Percentiles rank a stretch among this genome's conserved stretches.
Evolutionary conservation across 2,113 vertebrate genomes (phyloP).

Genomic region (Pseudonaja textilis): DNA sequence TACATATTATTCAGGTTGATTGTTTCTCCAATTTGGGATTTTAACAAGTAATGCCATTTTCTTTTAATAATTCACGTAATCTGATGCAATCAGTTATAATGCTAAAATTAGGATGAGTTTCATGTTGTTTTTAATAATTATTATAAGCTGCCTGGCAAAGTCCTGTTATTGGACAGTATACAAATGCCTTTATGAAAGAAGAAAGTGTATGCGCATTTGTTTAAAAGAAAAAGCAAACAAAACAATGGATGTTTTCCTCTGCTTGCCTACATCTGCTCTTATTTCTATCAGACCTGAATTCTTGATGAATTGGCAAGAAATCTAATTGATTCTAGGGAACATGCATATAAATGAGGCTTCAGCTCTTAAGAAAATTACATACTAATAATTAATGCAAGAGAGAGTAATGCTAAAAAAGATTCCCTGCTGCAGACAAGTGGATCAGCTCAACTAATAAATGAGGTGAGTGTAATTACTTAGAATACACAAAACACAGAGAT

Average conservation of each 20-base stretch:
- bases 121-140: neutral
- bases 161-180: neutral
- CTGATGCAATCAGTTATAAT: neutral
- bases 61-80: neutral
- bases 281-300: neutral
- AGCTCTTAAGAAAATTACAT: neutral
- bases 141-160: neutral
- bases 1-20: neutral
- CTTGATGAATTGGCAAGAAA: conserved; percentile 5
- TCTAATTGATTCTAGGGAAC: neutral
- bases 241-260: neutral
- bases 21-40: neutral
- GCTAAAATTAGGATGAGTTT: neutral
- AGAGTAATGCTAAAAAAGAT: conserved; percentile 3
- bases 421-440: conserved; percentile 10
- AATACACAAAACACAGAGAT: conserved; percentile 40
- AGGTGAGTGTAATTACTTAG: conserved; percentile 17
- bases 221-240: neutral
- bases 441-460: conserved; percentile 37
- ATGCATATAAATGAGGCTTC: conserved; percentile 12
- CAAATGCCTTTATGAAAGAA: neutral
- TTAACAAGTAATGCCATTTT: neutral
- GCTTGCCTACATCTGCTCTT: neutral
- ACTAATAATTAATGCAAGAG: neutral
- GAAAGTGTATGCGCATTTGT: neutral